These are phyloP conservation scores for Uropsilus gracilis DNA, from an alignment of 2,113 vertebrate genomes.

Conservation along the genomic window DNA sequence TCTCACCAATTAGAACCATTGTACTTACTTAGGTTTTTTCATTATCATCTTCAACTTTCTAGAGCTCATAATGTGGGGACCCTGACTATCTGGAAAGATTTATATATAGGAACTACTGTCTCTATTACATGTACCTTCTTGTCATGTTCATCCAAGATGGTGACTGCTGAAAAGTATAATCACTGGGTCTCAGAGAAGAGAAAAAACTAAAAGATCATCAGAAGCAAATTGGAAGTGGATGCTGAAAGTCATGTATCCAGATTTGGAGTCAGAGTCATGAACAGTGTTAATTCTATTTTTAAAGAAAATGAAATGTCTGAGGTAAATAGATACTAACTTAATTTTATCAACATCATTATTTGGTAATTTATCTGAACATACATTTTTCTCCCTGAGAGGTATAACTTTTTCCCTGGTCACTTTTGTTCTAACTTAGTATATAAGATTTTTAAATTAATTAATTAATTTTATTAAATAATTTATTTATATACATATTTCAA, in stretches of 20 bases:
- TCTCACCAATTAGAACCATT: not conserved
- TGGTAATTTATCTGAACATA: not conserved
- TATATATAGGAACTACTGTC: not conserved
- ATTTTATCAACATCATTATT: not conserved
- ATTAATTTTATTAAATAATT: too few relatives aligned
- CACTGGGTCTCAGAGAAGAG: not conserved
- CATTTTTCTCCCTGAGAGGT: not conserved
- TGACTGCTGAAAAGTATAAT: not conserved
- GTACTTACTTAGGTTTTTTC: not conserved
- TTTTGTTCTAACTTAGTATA: not conserved
- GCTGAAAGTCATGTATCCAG: not conserved
- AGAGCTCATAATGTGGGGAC: not conserved
- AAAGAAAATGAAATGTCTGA: not conserved
- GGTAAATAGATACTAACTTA: not conserved
- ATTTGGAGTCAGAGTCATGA: not conserved
- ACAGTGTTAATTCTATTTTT: not conserved
- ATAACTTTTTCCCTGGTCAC: not conserved
- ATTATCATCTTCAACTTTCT: not conserved
- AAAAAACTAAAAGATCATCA: not conserved
- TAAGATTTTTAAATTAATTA: not conserved
- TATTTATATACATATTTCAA: too few relatives aligned
- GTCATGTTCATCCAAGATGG: not conserved
- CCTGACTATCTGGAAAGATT: not conserved
- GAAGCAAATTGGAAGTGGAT: not conserved
- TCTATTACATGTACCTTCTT: not conserved